These are phyloP conservation scores for Austrolebias charrua DNA, from an alignment of 2,797 vertebrate genomes.

Conservation along the genomic window DNA sequence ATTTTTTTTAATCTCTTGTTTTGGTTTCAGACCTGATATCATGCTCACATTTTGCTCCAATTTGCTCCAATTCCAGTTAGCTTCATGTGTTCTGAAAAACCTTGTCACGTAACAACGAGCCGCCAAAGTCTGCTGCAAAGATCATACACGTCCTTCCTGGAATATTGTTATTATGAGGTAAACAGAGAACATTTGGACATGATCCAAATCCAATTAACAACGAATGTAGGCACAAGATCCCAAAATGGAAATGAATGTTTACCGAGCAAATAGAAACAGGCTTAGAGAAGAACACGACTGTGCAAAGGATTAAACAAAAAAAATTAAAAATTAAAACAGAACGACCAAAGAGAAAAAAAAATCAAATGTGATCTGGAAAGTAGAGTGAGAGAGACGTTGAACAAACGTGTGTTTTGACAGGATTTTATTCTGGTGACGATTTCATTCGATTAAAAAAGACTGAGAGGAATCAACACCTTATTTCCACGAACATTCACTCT, in stretches of 20 bases:
- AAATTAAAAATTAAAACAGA: background rate
- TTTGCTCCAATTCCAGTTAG: constrained; percentile 5
- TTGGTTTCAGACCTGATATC: constrained; percentile 9
- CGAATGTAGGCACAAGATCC: constrained; percentile 66
- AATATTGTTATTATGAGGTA: constrained; percentile 71
- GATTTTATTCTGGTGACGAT: constrained; percentile 28
- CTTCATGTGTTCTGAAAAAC: constrained; percentile 38
- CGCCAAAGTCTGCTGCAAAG: constrained; percentile 57
- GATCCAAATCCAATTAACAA: constrained; percentile 77
- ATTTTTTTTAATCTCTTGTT: background rate
- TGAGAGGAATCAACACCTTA: constrained; percentile 27
- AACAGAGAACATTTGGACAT: constrained; percentile 68
- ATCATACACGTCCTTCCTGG: constrained; percentile 55
- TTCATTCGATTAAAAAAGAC: constrained; percentile 44
- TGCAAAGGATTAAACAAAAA: constrained; percentile 62
- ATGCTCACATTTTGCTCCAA: constrained; percentile 25
- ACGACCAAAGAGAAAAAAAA: constrained; percentile 30
- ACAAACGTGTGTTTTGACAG: constrained; percentile 8
- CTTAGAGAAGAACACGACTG: constrained; percentile 59
- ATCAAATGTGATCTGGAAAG: constrained; percentile 41
- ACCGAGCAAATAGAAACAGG: constrained; percentile 71
- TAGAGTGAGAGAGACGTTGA: constrained; percentile 1
- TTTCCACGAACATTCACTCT: constrained; percentile 41
- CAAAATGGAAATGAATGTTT: constrained; percentile 75
- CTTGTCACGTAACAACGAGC: constrained; percentile 27